Base-by-base conservation (phyloP, 1,140 invertebrate genomes). In the Aphaenogaster ashmeadi region DNA sequence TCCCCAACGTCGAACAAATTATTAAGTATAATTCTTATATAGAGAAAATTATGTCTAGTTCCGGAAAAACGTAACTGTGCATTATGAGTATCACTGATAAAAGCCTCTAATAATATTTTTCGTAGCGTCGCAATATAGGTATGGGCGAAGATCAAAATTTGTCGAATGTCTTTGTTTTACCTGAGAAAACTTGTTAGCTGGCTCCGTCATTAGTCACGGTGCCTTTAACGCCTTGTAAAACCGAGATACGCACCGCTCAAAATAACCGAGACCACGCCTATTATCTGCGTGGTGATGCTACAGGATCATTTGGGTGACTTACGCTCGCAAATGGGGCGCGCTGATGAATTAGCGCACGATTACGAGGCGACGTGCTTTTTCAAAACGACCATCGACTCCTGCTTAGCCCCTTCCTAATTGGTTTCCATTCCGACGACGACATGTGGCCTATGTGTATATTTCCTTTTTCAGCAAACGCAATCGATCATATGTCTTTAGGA, bases 221-320 rank as follows among this genome's bases (percentile, higher is more conserved):
- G 52, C 41, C 79, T 88, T 88, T 89, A 89, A 85, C 88, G 80
- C 80, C 87, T 88, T 80, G 87, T 89, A 89, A 89, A 89, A 56
- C n/a, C 47, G 13, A 77, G 88, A 88, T 85, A 88, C 72, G 21
- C 41, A 83, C 69, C 66, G 58, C 72, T 78, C 75, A 60, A 79
- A 84, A 88, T 64, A 72, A 52, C 64, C 66, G 36, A 18, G 0
- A 36, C 88, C 88, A 89, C 88, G 88, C 88, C 88, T 89, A 60
- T 62, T 87, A 79, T 36, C 62, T 47, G 50, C 50, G 50, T 74
- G 79, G 60, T 11, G 60, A 54, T 56, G 64, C 54, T 52, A 38
- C 21, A 64, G 52, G 67, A 86, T 86, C 81, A 77, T 78, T 83
- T 56, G 44, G 86, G n/a, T 41, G 44, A 79, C 85, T 74, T 87